Evolutionary conservation across 2,113 vertebrate species (phyloP), one percentile per base, ranked within the genome.

Genomic region (Cyanistes caeruleus): DNA sequence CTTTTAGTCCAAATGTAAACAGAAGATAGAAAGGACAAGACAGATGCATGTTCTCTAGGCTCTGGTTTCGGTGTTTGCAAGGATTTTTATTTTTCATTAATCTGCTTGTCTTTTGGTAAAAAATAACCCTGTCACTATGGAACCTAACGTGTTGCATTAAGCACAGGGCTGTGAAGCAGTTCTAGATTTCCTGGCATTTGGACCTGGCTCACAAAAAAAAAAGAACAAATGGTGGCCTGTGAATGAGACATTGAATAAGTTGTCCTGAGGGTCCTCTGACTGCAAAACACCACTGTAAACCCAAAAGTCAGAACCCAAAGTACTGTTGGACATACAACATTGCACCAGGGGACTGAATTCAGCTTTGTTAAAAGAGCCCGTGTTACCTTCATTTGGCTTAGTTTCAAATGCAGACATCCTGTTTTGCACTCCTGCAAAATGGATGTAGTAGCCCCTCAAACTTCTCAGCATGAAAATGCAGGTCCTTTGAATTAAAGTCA

Each of bases 1-100:
- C 94, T 97, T 97, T 97, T 84, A 95, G 93, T 68, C 81, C 76
- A 84, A 90, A 59, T 85, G 74, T 91, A 93, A 96, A 92, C 76
- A 87, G 52, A 72, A 73, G 60, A 52, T 56, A 84, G 87, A 72
- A 84, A n/a, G 62, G 51, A 83, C 65, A 53, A 77, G 92, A 69
- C 37, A 73, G 82, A 90, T 49, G 25, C 30, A 2, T 70, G 51
- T 83, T 89, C 63, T 89, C 74, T 75, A 41, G 64, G 30, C 46
- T 90, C 79, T 89, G 88, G 22, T 81, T 93, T 90, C 69, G 80
- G 41, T 89, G 15, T 68, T 83, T 89, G 28, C 59, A 69, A 75
- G 51, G 49, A 52, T 43, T 87, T 95, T 15, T 68, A 49, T 91
- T 95, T 96, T 96, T 87, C 73, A 52, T 93, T 79, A 75, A 62